These are phyloP conservation scores for Euphonia xanthogaster DNA, from an alignment of 2,797 vertebrate species.

Conservation along the genomic window DNA sequence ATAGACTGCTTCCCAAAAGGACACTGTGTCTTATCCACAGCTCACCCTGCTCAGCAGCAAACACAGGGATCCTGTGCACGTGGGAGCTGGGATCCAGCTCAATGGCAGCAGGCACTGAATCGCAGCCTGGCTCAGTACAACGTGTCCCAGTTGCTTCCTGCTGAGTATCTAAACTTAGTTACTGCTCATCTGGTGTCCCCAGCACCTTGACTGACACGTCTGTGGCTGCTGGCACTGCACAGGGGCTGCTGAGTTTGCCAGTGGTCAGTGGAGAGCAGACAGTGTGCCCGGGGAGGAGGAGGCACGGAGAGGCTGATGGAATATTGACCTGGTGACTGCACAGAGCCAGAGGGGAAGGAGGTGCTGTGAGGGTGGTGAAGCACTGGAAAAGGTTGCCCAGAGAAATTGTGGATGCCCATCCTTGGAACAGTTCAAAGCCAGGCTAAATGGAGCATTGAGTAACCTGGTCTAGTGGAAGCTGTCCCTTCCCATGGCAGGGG, in stretches of 20 bases:
- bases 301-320: accelerated
- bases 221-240: constrained; percentile 23
- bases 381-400: neutral
- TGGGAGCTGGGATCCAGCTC: neutral
- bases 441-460: neutral
- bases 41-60: neutral
- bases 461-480: neutral
- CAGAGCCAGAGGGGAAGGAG: neutral
- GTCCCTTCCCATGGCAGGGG: neutral
- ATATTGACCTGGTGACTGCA: neutral
- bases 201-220: constrained; percentile 12
- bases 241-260: neutral
- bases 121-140: constrained; percentile 8
- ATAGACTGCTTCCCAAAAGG: constrained; percentile 13
- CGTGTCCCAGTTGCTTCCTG: constrained; percentile 51
- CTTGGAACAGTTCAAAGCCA: neutral
- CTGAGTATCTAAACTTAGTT: constrained; percentile 50
- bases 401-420: neutral
- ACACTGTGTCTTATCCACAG: neutral
- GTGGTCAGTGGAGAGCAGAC: neutral
- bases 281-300: accelerated
- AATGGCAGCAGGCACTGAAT: neutral
- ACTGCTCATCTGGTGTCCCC: constrained; percentile 34
- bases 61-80: neutral
- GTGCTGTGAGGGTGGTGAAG: neutral